phyloP scores from a whole-genome alignment of 2,113 vertebrate genomes.

The Gobio gobio region DNA sequence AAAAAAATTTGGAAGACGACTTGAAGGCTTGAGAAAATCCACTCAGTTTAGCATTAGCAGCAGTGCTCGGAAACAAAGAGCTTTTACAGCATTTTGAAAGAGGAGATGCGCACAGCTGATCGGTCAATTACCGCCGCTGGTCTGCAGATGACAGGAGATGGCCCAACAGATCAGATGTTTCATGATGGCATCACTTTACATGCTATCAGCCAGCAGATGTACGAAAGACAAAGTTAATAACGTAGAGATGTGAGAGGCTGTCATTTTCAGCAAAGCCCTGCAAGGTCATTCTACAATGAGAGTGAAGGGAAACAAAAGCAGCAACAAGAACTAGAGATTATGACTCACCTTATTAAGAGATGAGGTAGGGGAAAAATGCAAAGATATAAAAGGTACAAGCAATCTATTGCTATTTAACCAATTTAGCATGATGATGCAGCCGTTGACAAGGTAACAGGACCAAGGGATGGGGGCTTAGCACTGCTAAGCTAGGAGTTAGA shows the following conservation, averaged over 20 bases:
- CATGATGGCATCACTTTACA: constrained; percentile 17
- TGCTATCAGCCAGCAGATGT: constrained; percentile 21
- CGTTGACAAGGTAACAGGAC: background rate
- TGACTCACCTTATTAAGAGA: constrained; percentile 37
- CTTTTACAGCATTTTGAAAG: background rate
- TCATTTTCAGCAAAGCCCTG: constrained; percentile 15
- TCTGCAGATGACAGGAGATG: constrained; percentile 26
- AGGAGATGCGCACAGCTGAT: background rate
- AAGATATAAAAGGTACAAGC: background rate
- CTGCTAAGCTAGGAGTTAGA: background rate
- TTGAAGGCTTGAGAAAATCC: background rate
- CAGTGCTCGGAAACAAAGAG: background rate
- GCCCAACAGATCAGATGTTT: constrained; percentile 21
- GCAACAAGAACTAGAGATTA: constrained; percentile 1
- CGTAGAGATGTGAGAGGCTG: background rate
- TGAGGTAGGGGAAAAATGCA: background rate
- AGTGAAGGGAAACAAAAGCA: constrained; percentile 30
- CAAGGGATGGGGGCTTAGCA: background rate
- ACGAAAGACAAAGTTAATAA: background rate
- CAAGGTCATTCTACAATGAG: constrained; percentile 8
- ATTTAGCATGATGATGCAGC: constrained; percentile 24
- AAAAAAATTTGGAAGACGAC: background rate
- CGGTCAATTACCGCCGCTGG: background rate
- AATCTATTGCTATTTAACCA: constrained; percentile 11
- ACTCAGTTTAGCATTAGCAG: background rate